Evolutionary conservation across 2,797 vertebrate species (phyloP).

Genomic region (Xiphorhynchus erythropygius): DNA sequence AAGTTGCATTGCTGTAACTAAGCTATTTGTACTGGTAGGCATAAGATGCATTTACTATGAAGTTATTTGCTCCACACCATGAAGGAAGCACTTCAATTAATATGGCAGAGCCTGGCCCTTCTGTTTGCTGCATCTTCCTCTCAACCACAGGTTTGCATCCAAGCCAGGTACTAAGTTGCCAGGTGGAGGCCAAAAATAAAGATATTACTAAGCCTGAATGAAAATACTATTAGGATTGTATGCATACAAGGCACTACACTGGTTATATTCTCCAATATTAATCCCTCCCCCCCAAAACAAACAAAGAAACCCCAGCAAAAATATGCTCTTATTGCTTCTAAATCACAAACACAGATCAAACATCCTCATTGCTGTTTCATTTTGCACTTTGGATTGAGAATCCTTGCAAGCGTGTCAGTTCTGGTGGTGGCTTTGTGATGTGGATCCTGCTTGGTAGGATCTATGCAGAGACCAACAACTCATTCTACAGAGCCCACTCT

Average conservation of each 20-base stretch:
- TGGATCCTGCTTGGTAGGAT: conserved; percentile 59
- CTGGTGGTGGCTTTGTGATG: conserved; percentile 62
- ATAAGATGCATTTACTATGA: not conserved
- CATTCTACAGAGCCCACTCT: conserved; percentile 61
- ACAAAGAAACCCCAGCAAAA: not conserved
- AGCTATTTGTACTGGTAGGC: not conserved
- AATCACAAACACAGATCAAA: not conserved
- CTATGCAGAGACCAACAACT: conserved; percentile 64
- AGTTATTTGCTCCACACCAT: not conserved
- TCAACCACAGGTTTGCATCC: not conserved
- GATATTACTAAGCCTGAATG: not conserved
- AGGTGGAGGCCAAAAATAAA: not conserved
- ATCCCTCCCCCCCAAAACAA: not conserved
- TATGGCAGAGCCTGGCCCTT: not conserved
- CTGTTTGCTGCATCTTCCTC: not conserved
- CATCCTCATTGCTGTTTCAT: not conserved
- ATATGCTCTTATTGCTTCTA: not conserved
- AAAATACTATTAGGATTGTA: not conserved
- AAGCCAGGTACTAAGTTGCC: not conserved
- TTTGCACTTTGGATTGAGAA: not conserved
- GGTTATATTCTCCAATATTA: not conserved
- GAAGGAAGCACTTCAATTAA: not conserved
- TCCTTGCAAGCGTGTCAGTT: not conserved
- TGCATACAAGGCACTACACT: not conserved
- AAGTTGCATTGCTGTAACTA: not conserved